These are phyloP conservation scores for Steinernema khuongi DNA, from an alignment of 1,140 invertebrate species.

Conservation along the genomic window DNA sequence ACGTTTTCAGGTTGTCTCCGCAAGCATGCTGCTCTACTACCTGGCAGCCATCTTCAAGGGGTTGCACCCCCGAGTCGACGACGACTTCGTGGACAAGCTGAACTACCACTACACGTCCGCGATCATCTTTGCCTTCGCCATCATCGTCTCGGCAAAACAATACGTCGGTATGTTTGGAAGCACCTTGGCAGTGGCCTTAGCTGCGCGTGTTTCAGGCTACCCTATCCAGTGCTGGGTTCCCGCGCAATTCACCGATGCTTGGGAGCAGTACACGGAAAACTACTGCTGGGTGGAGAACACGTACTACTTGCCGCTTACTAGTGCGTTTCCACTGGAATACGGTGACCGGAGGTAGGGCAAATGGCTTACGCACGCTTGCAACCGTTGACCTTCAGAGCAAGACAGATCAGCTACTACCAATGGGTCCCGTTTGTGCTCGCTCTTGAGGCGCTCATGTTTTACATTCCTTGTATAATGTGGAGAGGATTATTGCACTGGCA, in stretches of 20 bases:
- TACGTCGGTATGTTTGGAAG: slow-evolving; percentile 48
- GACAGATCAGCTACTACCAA: slow-evolving; percentile 61
- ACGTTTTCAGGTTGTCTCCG: slow-evolving; percentile 50
- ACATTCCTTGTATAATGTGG: slow-evolving; percentile 63
- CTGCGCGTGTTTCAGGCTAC: slow-evolving; percentile 44
- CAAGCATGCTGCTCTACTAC: slow-evolving; percentile 58
- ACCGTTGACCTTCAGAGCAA: slow-evolving; percentile 45
- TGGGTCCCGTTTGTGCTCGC: slow-evolving; percentile 62
- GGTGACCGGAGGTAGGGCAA: slow-evolving; percentile 51
- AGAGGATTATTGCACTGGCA: slow-evolving; percentile 59
- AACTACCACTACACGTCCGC: slow-evolving; percentile 59
- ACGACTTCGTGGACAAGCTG: slow-evolving; percentile 58
- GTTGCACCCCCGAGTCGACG: slow-evolving; percentile 56
- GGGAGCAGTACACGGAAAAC: slow-evolving; percentile 58
- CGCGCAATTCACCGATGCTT: slow-evolving; percentile 59
- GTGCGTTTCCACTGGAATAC: slow-evolving; percentile 57
- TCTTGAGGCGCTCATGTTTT: slow-evolving; percentile 64
- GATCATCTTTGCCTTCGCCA: slow-evolving; percentile 59
- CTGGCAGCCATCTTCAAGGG: slow-evolving; percentile 59
- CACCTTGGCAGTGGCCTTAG: not conserved
- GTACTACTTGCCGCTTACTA: slow-evolving; percentile 57
- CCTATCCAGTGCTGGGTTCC: slow-evolving; percentile 59
- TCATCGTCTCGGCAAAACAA: slow-evolving; percentile 58
- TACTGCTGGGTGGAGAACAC: slow-evolving; percentile 60
- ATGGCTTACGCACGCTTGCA: slow-evolving; percentile 16